Base-by-base conservation (phyloP, 64 coral and sea anemone species). In the Astreopora myriophthalma region DNA sequence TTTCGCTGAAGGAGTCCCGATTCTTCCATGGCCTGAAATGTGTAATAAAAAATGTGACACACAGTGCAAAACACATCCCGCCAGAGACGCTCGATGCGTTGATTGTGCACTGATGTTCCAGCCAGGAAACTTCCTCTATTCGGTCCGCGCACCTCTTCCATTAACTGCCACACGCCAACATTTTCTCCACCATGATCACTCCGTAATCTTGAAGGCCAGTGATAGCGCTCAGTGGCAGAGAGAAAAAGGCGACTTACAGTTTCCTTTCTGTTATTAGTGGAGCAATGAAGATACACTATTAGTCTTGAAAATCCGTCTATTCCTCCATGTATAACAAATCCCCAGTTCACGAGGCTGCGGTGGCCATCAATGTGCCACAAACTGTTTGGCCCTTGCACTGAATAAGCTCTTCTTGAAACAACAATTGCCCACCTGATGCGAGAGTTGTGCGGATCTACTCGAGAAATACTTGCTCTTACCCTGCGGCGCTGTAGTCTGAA, bases 51-150 rank as follows among this genome's bases (percentile, higher is more conserved):
- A 8, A 67, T 62, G 0, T 79, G 87, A 5, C 29, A 63, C 17
- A 89, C 87, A 64, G 58, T 60, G 11, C 73, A 1, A 66, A 89
- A 89, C 3, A 89, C 87, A 79, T 89, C 87, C 20, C 87, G 16
- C 87, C 87, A 89, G 10, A 89, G 26, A 10, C 87, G 30, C 65
- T 89, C 87, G 14, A 79, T 89, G 2, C 87, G 20, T 24, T 89
- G 87, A 40, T 74, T 88, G 42, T 76, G 40, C 6, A 46, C 49
- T 13, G 71, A 88, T 57, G 71, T 11, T 62, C 70, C 86, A n/a
- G 48, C 86, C 17, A 88, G 23, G 51, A 34, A 76, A 76, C 70
- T 88, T 58, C 86, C 86, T 46, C 85, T 71, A 70, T 87, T 88
- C 6, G 44, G 32, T 9, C 86, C 86, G 34, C 42, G 73, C 60